A percentile compares a stretch with the other conserved stretches of the same genome.
phyloP scores from a whole-genome alignment of 2,888 invertebrate genomes.

The Eupithecia subumbrata region DNA sequence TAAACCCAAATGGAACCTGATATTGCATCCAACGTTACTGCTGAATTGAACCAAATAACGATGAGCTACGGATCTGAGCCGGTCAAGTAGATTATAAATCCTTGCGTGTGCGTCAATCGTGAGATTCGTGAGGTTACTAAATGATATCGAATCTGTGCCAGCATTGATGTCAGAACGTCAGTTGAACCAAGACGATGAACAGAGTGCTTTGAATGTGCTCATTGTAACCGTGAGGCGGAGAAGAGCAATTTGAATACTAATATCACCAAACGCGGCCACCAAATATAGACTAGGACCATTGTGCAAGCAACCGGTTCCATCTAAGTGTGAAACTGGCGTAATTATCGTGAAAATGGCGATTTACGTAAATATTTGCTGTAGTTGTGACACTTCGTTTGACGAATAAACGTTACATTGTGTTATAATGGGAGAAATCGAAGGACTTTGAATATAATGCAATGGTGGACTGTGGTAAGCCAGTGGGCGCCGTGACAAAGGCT shows the following conservation, averaged over 20 bases:
- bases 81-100: conserved; percentile 38
- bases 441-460: conserved; percentile 61
- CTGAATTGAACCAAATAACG: conserved; percentile 10
- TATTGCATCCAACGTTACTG: conserved; percentile 12
- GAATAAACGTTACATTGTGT: conserved; percentile 64
- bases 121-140: conserved; percentile 17
- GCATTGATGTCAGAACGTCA: conserved; percentile 32
- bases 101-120: conserved; percentile 33
- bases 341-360: conserved; percentile 49
- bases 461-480: conserved; percentile 45
- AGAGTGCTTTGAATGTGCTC: conserved; percentile 54
- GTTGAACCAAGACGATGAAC: conserved; percentile 49
- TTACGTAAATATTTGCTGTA: conserved; percentile 56
- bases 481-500: conserved; percentile 51
- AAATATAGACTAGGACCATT: conserved; percentile 50
- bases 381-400: conserved; percentile 62
- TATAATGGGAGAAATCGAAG: conserved; percentile 76
- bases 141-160: conserved; percentile 44
- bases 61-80: conserved; percentile 14
- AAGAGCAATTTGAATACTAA: conserved; percentile 56
- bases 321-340: conserved; percentile 50
- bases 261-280: conserved; percentile 45
- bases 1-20: conserved; percentile 13
- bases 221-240: conserved; percentile 43
- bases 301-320: conserved; percentile 53